These are phyloP conservation scores for Myotis daubentonii DNA, from an alignment of 2,797 vertebrate species.

Conservation along the genomic window DNA sequence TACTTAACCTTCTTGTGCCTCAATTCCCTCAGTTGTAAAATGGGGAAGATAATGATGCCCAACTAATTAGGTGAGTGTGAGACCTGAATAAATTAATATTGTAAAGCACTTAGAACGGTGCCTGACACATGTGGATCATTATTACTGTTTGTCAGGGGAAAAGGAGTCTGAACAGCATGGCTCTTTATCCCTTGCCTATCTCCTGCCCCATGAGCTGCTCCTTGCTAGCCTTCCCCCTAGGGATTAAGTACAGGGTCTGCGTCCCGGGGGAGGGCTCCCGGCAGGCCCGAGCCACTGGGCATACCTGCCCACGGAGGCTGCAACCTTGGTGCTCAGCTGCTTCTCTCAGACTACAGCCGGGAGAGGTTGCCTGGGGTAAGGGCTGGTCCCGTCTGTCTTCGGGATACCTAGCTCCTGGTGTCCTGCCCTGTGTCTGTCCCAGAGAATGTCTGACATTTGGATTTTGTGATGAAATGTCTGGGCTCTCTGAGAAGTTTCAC, in stretches of 20 bases:
- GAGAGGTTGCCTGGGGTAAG: background rate
- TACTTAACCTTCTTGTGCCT: background rate
- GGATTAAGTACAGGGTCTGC: background rate
- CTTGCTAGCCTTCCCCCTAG: background rate
- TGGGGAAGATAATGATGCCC: background rate
- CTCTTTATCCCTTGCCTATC: background rate
- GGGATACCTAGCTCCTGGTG: background rate
- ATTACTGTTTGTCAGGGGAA: background rate
- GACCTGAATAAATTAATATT: background rate
- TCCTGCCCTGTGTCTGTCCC: background rate
- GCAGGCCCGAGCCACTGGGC: background rate
- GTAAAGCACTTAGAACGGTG: background rate
- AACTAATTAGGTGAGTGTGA: background rate
- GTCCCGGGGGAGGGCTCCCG: background rate
- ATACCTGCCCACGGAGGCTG: background rate
- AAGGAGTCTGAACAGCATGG: background rate
- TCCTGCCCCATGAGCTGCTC: background rate
- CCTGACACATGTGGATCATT: background rate
- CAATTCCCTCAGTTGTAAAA: background rate
- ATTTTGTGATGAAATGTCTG: constrained; percentile 75
- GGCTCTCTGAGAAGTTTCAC: constrained; percentile 61
- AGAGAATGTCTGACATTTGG: constrained; percentile 59
- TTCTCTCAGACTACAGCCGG: background rate
- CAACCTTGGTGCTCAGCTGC: background rate
- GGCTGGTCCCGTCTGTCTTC: background rate